These are phyloP conservation scores for Nesogale talazaci DNA, from an alignment of 2,113 vertebrate genomes.

Conservation along the genomic window DNA sequence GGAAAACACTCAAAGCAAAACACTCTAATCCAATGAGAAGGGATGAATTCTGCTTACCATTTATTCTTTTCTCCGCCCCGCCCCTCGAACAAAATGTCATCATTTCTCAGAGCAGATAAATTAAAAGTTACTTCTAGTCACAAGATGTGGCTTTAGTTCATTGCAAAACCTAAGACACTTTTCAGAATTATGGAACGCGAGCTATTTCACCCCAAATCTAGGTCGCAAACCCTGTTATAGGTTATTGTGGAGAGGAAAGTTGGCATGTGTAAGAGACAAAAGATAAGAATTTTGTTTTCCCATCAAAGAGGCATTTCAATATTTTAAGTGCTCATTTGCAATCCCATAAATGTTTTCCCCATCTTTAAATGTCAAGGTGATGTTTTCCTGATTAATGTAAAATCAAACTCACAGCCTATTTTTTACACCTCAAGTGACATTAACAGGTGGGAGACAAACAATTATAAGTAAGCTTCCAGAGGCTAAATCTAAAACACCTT, in stretches of 20 bases:
- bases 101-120: conserved; percentile 36
- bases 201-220: background rate
- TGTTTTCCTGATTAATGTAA: conserved; percentile 56
- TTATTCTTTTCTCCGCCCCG: background rate
- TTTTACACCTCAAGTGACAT: conserved; percentile 29
- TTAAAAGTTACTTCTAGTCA: background rate
- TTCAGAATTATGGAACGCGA: background rate
- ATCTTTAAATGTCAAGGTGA: conserved; percentile 62
- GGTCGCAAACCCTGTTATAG: background rate
- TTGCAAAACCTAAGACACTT: background rate
- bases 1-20: background rate
- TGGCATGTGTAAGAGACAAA: conserved; percentile 54
- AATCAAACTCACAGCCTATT: conserved; percentile 7
- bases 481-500: conserved; percentile 46
- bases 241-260: background rate
- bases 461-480: conserved; percentile 31
- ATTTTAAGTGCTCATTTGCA: conserved; percentile 42
- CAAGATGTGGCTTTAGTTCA: conserved; percentile 10
- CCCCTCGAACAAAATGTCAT: conserved; percentile 20
- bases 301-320: conserved; percentile 3
- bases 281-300: conserved; percentile 38
- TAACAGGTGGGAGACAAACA: conserved; percentile 13
- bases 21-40: background rate
- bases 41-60: background rate
- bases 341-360: conserved; percentile 58